These are phyloP conservation scores for Ichneumoninae sp. DNA, from an alignment of 2,888 invertebrate genomes.

Conservation along the genomic window DNA sequence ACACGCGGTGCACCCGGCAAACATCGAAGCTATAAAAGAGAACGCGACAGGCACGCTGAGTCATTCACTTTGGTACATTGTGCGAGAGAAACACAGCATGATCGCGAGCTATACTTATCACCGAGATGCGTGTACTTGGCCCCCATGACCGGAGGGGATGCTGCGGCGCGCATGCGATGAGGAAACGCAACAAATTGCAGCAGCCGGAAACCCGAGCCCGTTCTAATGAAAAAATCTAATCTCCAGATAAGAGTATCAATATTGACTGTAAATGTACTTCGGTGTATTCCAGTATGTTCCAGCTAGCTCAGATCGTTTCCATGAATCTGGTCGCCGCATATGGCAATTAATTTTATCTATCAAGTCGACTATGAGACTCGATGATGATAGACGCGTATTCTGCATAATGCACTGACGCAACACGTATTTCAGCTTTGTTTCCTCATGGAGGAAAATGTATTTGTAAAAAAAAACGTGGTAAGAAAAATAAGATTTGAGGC, in stretches of 20 bases:
- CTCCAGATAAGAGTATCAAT: constrained; percentile 9
- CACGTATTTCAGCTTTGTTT: too few relatives aligned
- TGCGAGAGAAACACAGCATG: constrained; percentile 42
- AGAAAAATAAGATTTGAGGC: too few relatives aligned
- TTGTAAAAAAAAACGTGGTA: too few relatives aligned
- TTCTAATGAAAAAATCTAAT: background rate
- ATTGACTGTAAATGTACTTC: background rate
- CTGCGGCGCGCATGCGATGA: constrained; percentile 26
- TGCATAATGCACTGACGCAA: background rate
- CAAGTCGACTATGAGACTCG: background rate
- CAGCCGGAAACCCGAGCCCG: constrained; percentile 34
- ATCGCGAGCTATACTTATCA: constrained; percentile 46
- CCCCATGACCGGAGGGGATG: constrained; percentile 28
- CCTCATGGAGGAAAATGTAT: too few relatives aligned
- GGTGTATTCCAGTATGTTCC: background rate
- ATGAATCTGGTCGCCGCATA: too few relatives aligned
- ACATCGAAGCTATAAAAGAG: constrained; percentile 63
- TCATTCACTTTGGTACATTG: constrained; percentile 73
- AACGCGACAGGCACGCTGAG: constrained; percentile 73
- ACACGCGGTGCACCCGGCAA: constrained; percentile 57
- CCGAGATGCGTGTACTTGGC: constrained; percentile 53
- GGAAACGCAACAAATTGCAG: constrained; percentile 52
- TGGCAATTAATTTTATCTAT: background rate
- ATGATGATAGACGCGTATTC: background rate
- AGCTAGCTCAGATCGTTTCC: background rate